A percentile compares a stretch with the other conserved stretches of the same genome.
phyloP scores from a whole-genome alignment of 2,888 invertebrate species.

The Branchellion lobata region DNA sequence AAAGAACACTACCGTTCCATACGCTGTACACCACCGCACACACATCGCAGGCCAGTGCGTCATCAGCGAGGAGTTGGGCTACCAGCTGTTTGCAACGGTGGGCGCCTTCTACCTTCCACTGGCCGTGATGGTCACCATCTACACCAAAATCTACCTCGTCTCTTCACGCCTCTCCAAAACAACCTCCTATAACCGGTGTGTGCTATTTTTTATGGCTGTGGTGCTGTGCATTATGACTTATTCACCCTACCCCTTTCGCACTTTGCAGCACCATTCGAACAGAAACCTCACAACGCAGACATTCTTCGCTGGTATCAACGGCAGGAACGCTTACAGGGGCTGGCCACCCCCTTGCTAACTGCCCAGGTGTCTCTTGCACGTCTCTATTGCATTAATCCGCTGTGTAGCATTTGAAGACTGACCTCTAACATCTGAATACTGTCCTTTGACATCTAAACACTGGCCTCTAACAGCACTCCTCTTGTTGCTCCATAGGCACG shows the following conservation, averaged over 20 bases:
- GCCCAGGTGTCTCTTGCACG: conserved; percentile 8
- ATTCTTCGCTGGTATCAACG: conserved; percentile 24
- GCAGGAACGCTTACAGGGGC: background rate
- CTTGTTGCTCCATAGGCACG: no score
- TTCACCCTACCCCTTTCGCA: no score
- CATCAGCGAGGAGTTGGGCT: conserved; percentile 89
- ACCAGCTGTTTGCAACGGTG: conserved; percentile 86
- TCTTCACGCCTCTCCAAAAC: conserved; percentile 56
- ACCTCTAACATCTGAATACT: no score
- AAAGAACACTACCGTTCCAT: no score
- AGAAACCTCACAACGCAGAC: background rate
- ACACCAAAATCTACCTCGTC: conserved; percentile 75
- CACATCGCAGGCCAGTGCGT: conserved; percentile 67
- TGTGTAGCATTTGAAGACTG: no score
- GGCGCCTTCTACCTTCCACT: conserved; percentile 90
- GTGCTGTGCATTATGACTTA: no score
- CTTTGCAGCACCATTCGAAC: background rate
- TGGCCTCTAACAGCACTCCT: no score
- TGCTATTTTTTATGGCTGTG: background rate
- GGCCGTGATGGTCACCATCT: conserved; percentile 91
- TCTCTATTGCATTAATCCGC: no score
- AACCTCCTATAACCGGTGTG: conserved; percentile 51
- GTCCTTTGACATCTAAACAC: no score
- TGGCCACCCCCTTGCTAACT: background rate
- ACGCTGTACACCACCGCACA: no score